Evolutionary conservation across 2,888 invertebrate species (phyloP).

Genomic region (Hypercompe scribonia): DNA sequence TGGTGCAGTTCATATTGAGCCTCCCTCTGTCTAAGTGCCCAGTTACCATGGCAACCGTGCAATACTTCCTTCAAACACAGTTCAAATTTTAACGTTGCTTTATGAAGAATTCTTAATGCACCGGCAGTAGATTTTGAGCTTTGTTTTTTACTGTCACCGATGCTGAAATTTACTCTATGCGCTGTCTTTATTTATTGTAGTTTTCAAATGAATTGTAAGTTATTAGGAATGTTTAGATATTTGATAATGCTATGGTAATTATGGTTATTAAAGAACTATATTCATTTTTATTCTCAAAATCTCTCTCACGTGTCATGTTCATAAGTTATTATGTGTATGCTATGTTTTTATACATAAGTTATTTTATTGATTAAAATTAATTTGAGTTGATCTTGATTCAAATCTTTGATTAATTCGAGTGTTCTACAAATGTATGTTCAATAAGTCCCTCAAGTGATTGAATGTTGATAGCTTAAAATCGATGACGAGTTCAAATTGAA

Average conservation of each 20-base stretch:
- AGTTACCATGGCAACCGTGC: slow-evolving; percentile 67
- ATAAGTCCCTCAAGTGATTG: no score
- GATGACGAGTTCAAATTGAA: neutral
- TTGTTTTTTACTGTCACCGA: neutral
- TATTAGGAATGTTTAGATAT: no score
- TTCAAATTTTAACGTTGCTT: slow-evolving; percentile 35
- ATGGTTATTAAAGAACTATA: neutral
- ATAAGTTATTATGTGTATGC: no score
- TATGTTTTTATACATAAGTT: neutral
- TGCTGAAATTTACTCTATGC: neutral
- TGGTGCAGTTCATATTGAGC: slow-evolving; percentile 82
- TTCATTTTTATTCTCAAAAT: neutral
- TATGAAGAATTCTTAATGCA: slow-evolving; percentile 14
- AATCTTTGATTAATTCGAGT: no score
- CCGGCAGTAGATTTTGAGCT: slow-evolving; percentile 6
- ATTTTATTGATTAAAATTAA: neutral
- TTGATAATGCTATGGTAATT: neutral
- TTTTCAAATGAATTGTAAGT: no score
- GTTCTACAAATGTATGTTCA: no score
- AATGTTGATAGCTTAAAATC: no score
- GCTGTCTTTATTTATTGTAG: no score
- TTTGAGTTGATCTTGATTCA: neutral
- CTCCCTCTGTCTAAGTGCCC: slow-evolving; percentile 74
- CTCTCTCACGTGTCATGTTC: no score
- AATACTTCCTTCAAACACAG: slow-evolving; percentile 45